Percentiles rank a stretch among this genome's conserved stretches.
Evolutionary conservation across 2,113 vertebrate species (phyloP).

Genomic region (Calypte anna): DNA sequence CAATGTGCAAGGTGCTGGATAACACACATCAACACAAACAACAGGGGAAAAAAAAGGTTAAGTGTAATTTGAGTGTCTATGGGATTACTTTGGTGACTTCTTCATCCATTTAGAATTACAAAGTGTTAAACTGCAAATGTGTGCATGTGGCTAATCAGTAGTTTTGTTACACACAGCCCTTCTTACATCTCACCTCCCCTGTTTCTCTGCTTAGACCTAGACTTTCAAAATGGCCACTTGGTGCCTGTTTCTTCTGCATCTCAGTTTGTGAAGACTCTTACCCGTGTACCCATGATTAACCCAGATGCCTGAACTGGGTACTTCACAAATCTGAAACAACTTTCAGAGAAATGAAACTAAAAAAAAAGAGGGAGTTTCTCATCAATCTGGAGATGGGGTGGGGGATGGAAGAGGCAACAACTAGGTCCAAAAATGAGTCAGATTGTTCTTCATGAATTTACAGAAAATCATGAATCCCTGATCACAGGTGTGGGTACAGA

Average conservation of each 20-base stretch:
- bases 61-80: background rate
- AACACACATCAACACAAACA: background rate
- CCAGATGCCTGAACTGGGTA: background rate
- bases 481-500: background rate
- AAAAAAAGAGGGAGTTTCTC: background rate
- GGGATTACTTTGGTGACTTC: background rate
- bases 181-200: background rate
- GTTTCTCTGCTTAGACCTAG: background rate
- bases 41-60: background rate
- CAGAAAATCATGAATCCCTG: background rate
- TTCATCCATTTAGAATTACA: background rate
- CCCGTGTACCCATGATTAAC: background rate
- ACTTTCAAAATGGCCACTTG: background rate
- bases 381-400: background rate
- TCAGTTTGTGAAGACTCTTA: background rate
- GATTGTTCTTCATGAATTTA: background rate
- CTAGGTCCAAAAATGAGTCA: background rate
- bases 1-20: background rate
- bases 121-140: background rate
- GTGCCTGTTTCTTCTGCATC: background rate
- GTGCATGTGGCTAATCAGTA: background rate
- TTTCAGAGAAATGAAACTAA: slow-evolving; percentile 41
- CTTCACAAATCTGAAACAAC: background rate
- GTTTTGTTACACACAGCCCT: background rate
- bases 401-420: background rate